Conservation (phyloP, 2,113 vertebrate genomes). For the Rhineura floridana region DNA sequence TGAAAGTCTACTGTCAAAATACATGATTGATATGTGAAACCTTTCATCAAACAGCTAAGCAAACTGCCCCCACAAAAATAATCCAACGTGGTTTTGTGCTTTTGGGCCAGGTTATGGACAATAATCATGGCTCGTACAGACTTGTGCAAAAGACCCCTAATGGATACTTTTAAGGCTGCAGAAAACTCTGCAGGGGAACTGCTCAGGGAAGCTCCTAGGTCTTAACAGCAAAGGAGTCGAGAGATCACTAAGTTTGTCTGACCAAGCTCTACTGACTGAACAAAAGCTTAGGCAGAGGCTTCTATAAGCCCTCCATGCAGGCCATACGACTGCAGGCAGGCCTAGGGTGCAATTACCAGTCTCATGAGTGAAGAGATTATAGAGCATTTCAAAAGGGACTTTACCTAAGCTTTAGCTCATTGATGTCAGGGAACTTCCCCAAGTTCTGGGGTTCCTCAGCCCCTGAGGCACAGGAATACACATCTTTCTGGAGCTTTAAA, state of each 20-base stretch:
- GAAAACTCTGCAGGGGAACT: neutral
- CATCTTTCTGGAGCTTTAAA: neutral
- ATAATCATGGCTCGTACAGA: neutral
- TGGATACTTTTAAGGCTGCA: neutral
- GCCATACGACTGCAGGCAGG: neutral
- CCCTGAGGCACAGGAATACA: too few species aligned
- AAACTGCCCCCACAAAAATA: neutral
- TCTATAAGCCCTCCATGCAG: neutral
- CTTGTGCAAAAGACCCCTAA: neutral
- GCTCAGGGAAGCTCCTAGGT: neutral
- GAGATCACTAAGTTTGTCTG: neutral
- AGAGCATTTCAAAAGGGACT: neutral
- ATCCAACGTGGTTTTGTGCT: neutral
- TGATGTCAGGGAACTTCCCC: neutral
- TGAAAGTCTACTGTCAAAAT: neutral
- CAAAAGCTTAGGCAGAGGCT: neutral
- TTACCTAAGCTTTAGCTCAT: neutral
- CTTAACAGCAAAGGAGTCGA: too few species aligned
- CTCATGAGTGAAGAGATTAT: neutral
- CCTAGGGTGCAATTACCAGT: neutral
- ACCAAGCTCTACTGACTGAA: neutral
- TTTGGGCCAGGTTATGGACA: neutral
- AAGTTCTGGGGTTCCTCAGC: neutral
- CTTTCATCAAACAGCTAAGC: neutral
- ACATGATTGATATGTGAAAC: neutral